Evolutionary conservation across 2,113 vertebrate species (phyloP), one percentile per base, ranked within the genome.

Genomic region (Menidia beryllina): DNA sequence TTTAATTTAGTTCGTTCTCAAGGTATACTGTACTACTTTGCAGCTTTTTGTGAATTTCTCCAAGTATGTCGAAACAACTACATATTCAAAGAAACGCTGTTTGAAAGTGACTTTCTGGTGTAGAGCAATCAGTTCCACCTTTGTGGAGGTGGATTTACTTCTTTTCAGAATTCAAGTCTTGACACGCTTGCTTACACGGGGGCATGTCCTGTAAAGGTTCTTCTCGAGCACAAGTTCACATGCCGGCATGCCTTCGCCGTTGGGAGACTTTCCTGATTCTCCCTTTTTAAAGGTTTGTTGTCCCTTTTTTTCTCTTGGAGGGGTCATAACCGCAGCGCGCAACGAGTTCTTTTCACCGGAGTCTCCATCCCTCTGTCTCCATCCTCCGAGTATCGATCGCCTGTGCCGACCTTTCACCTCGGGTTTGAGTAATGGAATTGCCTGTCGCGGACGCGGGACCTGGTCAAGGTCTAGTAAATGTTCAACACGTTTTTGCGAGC

Each of bases 351-450:
- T 87, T 81, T 80, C 55, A 75, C 77, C 70, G 12, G 0, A 74
- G 56, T 75, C 47, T 60, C 69, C 63, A 38, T 85, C 65, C 56
- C 23, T 63, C 36, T 34, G 34, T 79, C 75, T 82, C 72, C 77
- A 71, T 87, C 67, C 77, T 73, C 74, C 61, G 15, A 0, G 7
- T 86, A 92, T 91, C 71, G 88, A 92, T 92, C 74, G 43, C 61
- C 58, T 10, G n/a, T n/a, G 17, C 59, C 39, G 70, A 87, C 79
- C 85, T 85, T 57, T 86, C 41, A 84, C 81, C 81, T 41, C 0
- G 38, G 3, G 80, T 69, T 75, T 85, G 80, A 85, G 86, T 88
- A 90, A 91, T 91, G 88, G 85, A 92, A 90, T 91, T 89, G 81
- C 83, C 67, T 78, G 74, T 84, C 52, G 36, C 65, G 76, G 72